Conservation (phyloP, 2,797 vertebrate species). For the Gallirallus australis region DNA sequence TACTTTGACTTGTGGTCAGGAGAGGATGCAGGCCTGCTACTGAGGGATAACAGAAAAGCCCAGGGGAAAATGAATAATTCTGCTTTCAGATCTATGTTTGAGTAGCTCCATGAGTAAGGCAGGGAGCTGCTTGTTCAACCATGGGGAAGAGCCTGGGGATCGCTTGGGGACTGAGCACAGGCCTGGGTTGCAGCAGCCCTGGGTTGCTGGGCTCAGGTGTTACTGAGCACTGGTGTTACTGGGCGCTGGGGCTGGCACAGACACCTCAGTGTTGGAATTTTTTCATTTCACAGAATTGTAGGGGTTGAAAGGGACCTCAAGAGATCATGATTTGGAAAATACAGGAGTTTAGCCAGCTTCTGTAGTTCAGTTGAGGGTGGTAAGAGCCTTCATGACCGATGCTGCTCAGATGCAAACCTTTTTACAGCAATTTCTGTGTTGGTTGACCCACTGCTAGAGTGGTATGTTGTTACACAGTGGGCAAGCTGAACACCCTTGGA, state of each 20-base stretch:
- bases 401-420: not conserved
- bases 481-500: fast-evolving
- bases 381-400: not conserved
- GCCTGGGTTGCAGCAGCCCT: not conserved
- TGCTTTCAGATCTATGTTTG: not conserved
- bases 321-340: not conserved
- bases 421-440: not conserved
- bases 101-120: not conserved
- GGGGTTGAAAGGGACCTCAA: too few species aligned
- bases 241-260: not conserved
- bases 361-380: not conserved
- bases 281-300: not conserved
- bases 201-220: not conserved
- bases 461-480: not conserved
- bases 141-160: not conserved
- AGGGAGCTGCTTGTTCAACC: not conserved
- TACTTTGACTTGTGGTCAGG: not conserved
- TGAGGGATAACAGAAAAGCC: not conserved
- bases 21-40: not conserved
- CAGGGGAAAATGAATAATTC: not conserved
- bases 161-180: not conserved
- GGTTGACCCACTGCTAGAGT: not conserved
- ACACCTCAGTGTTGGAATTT: not conserved
- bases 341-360: not conserved
- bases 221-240: not conserved